Base-by-base conservation (phyloP, 2,888 invertebrate species). In the Anodontia alba region DNA sequence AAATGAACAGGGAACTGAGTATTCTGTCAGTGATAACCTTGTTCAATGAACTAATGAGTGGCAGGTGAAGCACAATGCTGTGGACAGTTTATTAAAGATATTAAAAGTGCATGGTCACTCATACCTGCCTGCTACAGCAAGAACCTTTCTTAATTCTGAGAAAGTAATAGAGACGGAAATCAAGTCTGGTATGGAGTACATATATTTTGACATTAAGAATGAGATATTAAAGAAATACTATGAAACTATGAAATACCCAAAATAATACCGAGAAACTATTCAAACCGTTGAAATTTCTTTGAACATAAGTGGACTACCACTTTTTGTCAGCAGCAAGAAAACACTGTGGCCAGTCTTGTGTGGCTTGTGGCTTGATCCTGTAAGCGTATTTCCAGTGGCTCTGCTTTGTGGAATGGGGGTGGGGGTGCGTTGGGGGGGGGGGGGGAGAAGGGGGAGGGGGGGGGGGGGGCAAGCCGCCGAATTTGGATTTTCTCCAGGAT, bases 71-170 rank as follows among this genome's bases (percentile, higher is more conserved):
- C 54, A 51, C 54, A 73, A 73, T 73, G 51, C 73, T 20, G 54
- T 54, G 10, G 73, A 73, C 26, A 38, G 36, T 49, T n/a, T 73
- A 7, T n/a, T 73, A 26, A 71, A 49, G 29, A 31, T 71, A 46
- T 71, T 71, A 33, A 71, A 73, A 38, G 36, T 31, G 33, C n/a
- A 57, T 54, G 73, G 73, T n/a, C 73, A 73, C 29, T 23, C 20
- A 5, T 10, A 73, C 23, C 36, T 73, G 15, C 73, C 73, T 23
- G 20, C 12, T n/a, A 38, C 38, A 17, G 54, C 57, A n/a, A 33
- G 73, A 29, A 73, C 73, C 7, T 42, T 73, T 15, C 29, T 73
- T 3, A 38, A 62, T 15, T 62, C 62, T 15, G 26, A 20, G 3
- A 36, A 23, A 42, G 62, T 23, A 29, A 15, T 62, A 38, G 17